Evolutionary conservation across 1,140 invertebrate species (phyloP).

Genomic region (Hyles euphorbiae): DNA sequence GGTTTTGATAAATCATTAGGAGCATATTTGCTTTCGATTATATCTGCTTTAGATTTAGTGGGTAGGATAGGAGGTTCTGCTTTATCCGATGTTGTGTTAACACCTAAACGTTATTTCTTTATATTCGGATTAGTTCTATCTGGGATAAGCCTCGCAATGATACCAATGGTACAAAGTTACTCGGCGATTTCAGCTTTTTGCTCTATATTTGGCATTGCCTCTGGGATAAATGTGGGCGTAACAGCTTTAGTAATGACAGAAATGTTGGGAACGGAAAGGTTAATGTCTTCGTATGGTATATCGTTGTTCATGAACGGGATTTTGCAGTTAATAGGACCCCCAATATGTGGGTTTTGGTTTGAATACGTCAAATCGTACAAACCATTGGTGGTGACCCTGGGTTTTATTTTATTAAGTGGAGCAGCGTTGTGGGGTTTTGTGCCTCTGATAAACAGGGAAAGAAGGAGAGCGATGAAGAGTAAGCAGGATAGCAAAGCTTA

Average conservation of each 20-base stretch:
- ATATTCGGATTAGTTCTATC: constrained; percentile 85
- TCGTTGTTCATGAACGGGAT: constrained; percentile 89
- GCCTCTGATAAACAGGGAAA: constrained; percentile 79
- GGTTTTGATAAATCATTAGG: constrained; percentile 82
- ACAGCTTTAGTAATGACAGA: constrained; percentile 91
- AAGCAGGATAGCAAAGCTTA: constrained; percentile 21
- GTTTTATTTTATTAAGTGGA: constrained; percentile 83
- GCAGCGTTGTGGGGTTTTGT: constrained; percentile 84
- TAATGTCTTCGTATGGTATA: constrained; percentile 90
- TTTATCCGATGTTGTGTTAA: constrained; percentile 82
- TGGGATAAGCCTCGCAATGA: constrained; percentile 81
- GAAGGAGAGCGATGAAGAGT: constrained; percentile 42
- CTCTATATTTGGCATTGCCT: constrained; percentile 85
- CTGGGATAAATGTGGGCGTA: constrained; percentile 90
- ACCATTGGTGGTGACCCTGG: constrained; percentile 83
- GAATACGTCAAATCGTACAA: constrained; percentile 80
- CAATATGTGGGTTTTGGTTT: constrained; percentile 83
- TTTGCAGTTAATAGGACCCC: constrained; percentile 86
- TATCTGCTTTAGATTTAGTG: constrained; percentile 86
- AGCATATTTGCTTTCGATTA: constrained; percentile 84
- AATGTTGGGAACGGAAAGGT: constrained; percentile 86
- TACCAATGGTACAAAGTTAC: constrained; percentile 80
- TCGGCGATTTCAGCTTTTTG: constrained; percentile 80
- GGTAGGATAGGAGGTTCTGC: constrained; percentile 89
- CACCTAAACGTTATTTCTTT: constrained; percentile 89